Conservation (phyloP, 2,113 vertebrate genomes). For the Hemiprocne comata region DNA sequence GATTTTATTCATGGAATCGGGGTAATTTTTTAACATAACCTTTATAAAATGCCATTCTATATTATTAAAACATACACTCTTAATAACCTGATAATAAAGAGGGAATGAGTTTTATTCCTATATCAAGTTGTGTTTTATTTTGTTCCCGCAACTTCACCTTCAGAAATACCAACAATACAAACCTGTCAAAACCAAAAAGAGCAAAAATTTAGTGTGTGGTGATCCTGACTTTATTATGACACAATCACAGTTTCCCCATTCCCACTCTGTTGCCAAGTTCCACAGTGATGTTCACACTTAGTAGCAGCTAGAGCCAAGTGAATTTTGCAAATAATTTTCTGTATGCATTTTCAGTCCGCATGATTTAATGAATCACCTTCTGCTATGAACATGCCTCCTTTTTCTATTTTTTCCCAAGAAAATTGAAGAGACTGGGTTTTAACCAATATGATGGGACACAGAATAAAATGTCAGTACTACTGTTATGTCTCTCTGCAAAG, state of each 20-base stretch:
- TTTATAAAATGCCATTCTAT: not conserved
- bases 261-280: not conserved
- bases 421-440: not conserved
- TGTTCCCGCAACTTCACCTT: not conserved
- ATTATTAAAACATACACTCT: not conserved
- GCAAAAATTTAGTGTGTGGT: not conserved
- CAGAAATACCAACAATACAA: not conserved
- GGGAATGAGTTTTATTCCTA: not conserved
- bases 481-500: not conserved
- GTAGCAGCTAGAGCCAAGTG: not conserved
- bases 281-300: not conserved
- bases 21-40: not conserved
- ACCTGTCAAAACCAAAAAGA: not conserved
- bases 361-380: not conserved
- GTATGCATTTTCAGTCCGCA: not conserved
- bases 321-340: not conserved
- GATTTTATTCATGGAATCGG: not conserved
- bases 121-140: not conserved
- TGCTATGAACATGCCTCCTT: not conserved
- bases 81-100: not conserved
- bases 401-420: not conserved
- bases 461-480: not conserved
- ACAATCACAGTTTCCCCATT: not conserved
- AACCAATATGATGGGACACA: not conserved
- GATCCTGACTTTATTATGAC: not conserved